Evolutionary conservation across 2,888 invertebrate genomes (phyloP), one percentile per base, ranked within the genome.

Genomic region (Ectemnius cavifrons): DNA sequence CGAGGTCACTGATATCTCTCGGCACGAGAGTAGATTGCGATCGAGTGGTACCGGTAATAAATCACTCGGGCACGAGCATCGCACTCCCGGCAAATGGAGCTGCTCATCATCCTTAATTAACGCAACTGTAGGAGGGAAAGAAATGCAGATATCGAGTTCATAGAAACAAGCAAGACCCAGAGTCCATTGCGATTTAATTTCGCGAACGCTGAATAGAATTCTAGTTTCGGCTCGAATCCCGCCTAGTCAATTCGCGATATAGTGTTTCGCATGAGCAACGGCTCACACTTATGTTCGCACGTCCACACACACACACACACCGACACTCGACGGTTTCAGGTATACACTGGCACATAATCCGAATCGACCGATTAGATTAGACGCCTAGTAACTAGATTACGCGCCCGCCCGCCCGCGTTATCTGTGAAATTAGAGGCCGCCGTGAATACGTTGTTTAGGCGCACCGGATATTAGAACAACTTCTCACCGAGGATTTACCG

Each of bases 341-440:
- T 78, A 80, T 80, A 83, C 85, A 73, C 81, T 37, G 37, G 77
- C 80, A 81, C 81, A 84, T 84, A 87, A 89, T 87, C 84, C 83
- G 87, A 87, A 86, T 87, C 82, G 78, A 81, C 81, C 85, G 90
- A 91, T 90, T 90, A 90, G 89, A 91, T 90, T 90, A 89, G 88
- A 90, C 88, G 89, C 89, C 88, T 90, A 88, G 90, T 89, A 90
- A 90, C 90, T 90, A 90, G 90, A 90, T 90, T 90, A 88, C 88
- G 80, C 83, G 80, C 69, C 78, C 5, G 37, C 37, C 37, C 37
- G 80, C 20, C 67, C 74, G 83, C 80, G 86, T 90, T 90, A 90
- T 90, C 90, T 87, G 85, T 79, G 87, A 89, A 90, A 90, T 89
- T 90, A 88, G 89, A 90, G 85, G 80, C 89, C 83, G 83, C 83